Evolutionary conservation across 2,113 vertebrate species (phyloP).

Genomic region (Gymnarchus niloticus): DNA sequence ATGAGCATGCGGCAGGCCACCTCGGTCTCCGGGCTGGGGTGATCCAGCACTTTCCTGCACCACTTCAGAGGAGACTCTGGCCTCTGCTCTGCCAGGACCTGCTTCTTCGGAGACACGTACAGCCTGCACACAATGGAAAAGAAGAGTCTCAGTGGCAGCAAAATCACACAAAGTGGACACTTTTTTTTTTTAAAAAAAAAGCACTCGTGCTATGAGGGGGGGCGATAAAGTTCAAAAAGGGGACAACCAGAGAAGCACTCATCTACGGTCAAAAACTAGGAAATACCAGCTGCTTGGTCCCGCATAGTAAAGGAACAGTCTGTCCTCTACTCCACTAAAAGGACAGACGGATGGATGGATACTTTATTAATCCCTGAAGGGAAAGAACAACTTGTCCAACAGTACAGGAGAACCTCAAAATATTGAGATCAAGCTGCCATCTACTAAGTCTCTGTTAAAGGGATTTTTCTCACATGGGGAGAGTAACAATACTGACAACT

Average conservation of each 20-base stretch:
- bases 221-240: neutral
- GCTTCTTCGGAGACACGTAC: constrained; percentile 79
- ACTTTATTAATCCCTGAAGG: neutral
- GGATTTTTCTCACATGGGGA: constrained; percentile 38
- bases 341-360: neutral
- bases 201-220: neutral
- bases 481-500: constrained; percentile 42
- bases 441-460: constrained; percentile 47
- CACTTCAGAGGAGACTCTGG: constrained; percentile 74
- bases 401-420: constrained; percentile 36
- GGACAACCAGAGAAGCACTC: neutral
- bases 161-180: neutral
- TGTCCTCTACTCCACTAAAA: neutral
- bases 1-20: constrained; percentile 76
- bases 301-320: neutral
- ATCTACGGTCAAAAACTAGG: neutral
- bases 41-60: constrained; percentile 80
- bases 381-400: neutral
- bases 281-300: neutral
- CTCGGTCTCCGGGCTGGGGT: constrained; percentile 81
- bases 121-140: constrained; percentile 58
- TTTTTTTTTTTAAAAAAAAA: neutral
- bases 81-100: constrained; percentile 54
- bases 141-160: neutral
- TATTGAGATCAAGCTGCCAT: constrained; percentile 44